Base-by-base conservation (phyloP, 2,888 invertebrate species). In the Rhamnusium bicolor region DNA sequence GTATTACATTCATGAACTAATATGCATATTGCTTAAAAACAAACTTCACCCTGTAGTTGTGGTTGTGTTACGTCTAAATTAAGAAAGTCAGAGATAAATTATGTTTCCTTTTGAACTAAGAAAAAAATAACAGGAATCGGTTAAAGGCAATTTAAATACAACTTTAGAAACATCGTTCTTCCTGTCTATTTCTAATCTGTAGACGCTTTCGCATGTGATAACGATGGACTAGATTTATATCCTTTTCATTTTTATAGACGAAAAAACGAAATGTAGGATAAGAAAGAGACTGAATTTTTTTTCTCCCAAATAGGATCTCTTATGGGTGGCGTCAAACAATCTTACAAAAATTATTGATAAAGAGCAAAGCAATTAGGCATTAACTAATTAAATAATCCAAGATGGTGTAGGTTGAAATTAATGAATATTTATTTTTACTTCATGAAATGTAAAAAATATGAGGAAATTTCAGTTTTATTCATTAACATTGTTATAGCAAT, bases 171-270 rank as follows among this genome's bases (percentile, higher is more conserved):
- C 54, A 56, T 56, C 54, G 27, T 24, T 56, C 54, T 56, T 56
- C 54, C 54, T 56, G 54, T 56, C 54, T 24, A 24, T 56, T 24
- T 27, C 24, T 56, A 56, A 56, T 56, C 54, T 24, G 54, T 14
- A 24, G 54, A 56, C 54, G 27, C 40, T 56, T 56, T 27, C 12
- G 54, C 54, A 56, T 27, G 54, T 56, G 54, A 56, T 56, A 56
- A 56, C 54, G 54, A 56, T 27, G 27, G 54, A 27, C 54, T 56
- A 56, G 54, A 56, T 56, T 56, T 56, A 56, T 56, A 27, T 56
- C 24, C 54, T 27, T 27, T 56, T 56, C 24, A 56, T 56, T 56
- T 27, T 27, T 56, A 24, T 56, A 27, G 27, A n/a, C 27, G 27
- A 14, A 12, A 24, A 19, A 21, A 18, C 21, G 53, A n/a, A 53